phyloP scores from a whole-genome alignment of 2,888 invertebrate species.

The Ommatoiulus sabulosus region DNA sequence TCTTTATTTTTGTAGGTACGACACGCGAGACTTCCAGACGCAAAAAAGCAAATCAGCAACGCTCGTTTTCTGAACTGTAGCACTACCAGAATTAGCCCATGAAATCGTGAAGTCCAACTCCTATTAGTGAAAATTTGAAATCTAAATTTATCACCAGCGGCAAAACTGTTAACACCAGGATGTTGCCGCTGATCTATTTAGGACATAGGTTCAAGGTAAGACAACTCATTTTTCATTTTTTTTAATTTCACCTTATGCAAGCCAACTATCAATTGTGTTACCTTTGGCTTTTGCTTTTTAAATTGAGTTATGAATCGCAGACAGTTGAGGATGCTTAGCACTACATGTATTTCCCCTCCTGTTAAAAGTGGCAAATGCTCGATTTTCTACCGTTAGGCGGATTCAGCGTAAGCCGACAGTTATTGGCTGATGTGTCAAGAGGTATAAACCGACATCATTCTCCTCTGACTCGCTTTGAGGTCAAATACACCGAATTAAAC shows the following conservation, averaged over 20 bases:
- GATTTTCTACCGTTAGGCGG: neutral
- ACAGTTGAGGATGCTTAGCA: neutral
- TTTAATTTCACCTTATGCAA: neutral
- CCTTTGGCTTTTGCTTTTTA: neutral
- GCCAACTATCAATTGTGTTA: neutral
- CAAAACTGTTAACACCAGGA: neutral
- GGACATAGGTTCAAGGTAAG: slow-evolving; percentile 34
- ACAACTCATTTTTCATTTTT: neutral
- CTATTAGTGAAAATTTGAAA: neutral
- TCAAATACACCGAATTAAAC: neutral
- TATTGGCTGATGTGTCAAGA: neutral
- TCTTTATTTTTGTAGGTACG: neutral
- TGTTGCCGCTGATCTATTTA: neutral
- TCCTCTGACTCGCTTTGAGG: neutral
- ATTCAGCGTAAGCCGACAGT: neutral
- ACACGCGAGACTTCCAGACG: neutral
- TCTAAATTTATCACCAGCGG: neutral
- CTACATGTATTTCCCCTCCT: neutral
- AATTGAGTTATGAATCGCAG: neutral
- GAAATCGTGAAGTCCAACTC: neutral
- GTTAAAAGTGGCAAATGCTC: neutral
- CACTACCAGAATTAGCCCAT: neutral
- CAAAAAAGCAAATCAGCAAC: neutral
- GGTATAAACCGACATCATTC: neutral
- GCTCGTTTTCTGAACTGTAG: no score